These are phyloP conservation scores for Aythya fuligula DNA, from an alignment of 2,797 vertebrate species.

Conservation along the genomic window DNA sequence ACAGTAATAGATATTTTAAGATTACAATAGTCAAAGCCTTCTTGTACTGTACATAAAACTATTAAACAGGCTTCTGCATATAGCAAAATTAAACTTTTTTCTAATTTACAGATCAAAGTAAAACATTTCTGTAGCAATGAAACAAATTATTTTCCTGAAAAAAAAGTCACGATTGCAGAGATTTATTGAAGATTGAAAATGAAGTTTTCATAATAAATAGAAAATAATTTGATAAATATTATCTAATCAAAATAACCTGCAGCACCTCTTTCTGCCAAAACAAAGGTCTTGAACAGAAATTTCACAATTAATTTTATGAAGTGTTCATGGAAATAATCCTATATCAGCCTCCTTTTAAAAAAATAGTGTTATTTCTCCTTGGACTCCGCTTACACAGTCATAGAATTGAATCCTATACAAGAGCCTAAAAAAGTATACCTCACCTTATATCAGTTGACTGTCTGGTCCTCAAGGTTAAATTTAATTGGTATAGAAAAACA, in stretches of 20 bases:
- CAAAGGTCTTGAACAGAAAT: not conserved
- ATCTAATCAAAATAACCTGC: not conserved
- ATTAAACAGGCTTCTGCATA: not conserved
- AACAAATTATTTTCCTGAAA: not conserved
- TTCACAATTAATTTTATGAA: not conserved
- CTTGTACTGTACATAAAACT: not conserved
- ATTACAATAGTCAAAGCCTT: not conserved
- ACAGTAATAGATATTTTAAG: not conserved
- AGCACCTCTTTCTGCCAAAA: not conserved
- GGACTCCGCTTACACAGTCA: not conserved
- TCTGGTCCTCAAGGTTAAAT: conserved; percentile 38
- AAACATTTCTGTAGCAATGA: not conserved
- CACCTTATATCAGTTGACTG: not conserved
- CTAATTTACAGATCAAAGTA: not conserved
- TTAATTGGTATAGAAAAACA: not conserved
- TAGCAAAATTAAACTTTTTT: not conserved
- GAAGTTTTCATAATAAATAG: not conserved
- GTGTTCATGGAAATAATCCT: not conserved
- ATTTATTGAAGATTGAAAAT: not conserved
- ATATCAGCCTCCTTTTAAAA: not conserved
- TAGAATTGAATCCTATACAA: not conserved
- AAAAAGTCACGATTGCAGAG: not conserved
- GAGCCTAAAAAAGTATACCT: not conserved
- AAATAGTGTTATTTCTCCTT: not conserved
- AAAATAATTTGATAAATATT: not conserved